Percentiles rank a stretch among this genome's conserved stretches.
Evolutionary conservation across 2,797 vertebrate genomes (phyloP).

Genomic region (Sebastes paucispinis): DNA sequence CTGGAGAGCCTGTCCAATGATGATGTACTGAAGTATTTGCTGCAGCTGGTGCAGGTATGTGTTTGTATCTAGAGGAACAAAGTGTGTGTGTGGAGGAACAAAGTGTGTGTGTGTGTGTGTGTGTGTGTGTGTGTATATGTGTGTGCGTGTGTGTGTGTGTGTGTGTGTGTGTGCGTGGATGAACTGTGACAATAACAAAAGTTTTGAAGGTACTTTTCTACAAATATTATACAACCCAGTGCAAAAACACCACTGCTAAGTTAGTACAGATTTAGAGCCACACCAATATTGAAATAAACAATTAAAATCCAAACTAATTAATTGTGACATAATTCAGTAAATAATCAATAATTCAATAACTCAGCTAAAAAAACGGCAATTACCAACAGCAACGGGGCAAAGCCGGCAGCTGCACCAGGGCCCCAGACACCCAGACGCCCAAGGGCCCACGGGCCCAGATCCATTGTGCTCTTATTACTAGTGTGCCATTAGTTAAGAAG

Average conservation of each 20-base stretch:
- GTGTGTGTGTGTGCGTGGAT: neutral
- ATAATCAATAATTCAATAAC: neutral
- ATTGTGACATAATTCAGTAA: neutral
- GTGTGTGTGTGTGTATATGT: neutral
- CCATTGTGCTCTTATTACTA: too few species aligned
- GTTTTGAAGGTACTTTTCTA: neutral
- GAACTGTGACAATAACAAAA: neutral
- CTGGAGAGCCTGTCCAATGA: slow-evolving; percentile 81
- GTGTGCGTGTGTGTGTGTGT: neutral
- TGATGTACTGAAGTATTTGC: slow-evolving; percentile 81
- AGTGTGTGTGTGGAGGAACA: too few species aligned
- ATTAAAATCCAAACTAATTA: neutral
- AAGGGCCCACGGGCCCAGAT: too few species aligned
- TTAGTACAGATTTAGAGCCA: neutral
- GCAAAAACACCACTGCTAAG: neutral
- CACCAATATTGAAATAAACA: neutral
- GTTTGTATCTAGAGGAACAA: neutral
- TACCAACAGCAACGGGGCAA: too few species aligned
- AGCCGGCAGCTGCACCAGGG: too few species aligned
- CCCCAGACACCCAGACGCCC: rapidly evolving
- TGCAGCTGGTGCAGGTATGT: slow-evolving; percentile 85
- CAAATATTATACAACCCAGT: neutral
- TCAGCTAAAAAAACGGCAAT: neutral
- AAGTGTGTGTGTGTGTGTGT: neutral
- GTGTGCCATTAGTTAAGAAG: too few species aligned